Conservation (phyloP, 2,888 invertebrate species). For the Autographa pulchrina region DNA sequence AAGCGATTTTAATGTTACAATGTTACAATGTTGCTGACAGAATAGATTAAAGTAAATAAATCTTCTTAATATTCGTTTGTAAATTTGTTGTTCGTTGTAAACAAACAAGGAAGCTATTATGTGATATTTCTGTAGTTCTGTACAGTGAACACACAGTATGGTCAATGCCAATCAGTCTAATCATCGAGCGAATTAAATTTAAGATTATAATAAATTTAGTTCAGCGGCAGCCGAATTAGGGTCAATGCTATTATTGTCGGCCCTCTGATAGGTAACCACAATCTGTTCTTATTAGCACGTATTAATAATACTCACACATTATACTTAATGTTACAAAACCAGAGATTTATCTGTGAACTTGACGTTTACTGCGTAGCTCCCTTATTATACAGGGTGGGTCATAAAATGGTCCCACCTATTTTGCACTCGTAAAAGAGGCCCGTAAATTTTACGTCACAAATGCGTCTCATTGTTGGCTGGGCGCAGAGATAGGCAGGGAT, state of each 20-base stretch:
- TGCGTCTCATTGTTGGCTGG: conserved; percentile 80
- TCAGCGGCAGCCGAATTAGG: not conserved
- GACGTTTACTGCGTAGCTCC: conserved; percentile 65
- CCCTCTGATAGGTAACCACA: conserved; percentile 1
- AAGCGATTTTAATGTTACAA: conserved; percentile 9
- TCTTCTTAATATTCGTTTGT: too few species aligned
- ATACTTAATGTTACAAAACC: conserved; percentile 7
- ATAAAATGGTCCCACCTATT: conserved; percentile 85
- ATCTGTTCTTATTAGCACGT: not conserved
- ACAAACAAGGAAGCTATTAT: too few species aligned
- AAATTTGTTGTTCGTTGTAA: too few species aligned
- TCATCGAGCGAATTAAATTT: not conserved
- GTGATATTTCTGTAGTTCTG: not conserved
- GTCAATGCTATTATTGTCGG: not conserved
- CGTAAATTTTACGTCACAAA: conserved; percentile 86
- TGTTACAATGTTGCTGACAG: not conserved
- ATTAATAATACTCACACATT: conserved; percentile 1
- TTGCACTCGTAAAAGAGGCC: conserved; percentile 86
- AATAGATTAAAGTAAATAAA: not conserved
- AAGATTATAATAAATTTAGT: conserved; percentile 4
- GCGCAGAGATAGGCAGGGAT: conserved; percentile 69
- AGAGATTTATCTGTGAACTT: conserved; percentile 42
- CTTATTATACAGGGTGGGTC: conserved; percentile 82
- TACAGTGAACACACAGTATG: not conserved
- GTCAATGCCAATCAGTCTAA: not conserved